phyloP scores from a whole-genome alignment of 2,113 vertebrate species.

The Phrynosoma blainvillii region DNA sequence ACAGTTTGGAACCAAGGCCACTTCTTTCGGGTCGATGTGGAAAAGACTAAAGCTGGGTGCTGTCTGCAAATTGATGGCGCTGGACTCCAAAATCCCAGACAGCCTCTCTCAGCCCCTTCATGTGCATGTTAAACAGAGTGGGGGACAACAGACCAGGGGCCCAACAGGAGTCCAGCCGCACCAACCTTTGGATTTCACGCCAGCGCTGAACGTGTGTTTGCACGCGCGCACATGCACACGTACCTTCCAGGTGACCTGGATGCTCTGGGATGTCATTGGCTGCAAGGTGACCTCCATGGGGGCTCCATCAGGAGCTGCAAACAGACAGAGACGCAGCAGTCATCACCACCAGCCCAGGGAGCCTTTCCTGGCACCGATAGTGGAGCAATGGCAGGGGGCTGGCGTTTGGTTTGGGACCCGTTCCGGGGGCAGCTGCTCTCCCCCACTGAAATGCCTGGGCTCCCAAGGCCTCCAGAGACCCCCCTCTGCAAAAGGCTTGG shows the following conservation, averaged over 20 bases:
- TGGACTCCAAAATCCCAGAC: not conserved
- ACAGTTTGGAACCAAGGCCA: no score
- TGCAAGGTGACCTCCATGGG: slow-evolving; percentile 96
- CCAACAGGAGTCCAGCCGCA: no score
- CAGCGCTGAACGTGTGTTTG: fast-evolving
- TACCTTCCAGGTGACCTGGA: slow-evolving; percentile 99
- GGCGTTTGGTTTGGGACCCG: no score
- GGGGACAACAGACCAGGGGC: no score
- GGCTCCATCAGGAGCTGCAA: slow-evolving; percentile 92
- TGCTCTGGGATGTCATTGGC: slow-evolving; percentile 95
- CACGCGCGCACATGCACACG: not conserved
- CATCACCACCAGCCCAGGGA: not conserved
- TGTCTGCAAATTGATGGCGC: no score
- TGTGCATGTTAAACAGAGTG: no score
- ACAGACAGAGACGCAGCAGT: not conserved
- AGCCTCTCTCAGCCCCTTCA: not conserved
- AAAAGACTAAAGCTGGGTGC: not conserved
- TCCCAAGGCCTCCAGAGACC: no score
- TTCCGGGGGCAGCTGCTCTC: no score
- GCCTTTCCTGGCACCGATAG: not conserved
- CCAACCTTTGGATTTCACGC: not conserved
- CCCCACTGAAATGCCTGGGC: no score
- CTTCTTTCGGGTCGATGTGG: not conserved
- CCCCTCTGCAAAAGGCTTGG: no score
- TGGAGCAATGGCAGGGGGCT: not conserved